Percentiles rank a stretch among this genome's conserved stretches.
phyloP scores from a whole-genome alignment of 2,797 vertebrate species.

The Coendou prehensilis region DNA sequence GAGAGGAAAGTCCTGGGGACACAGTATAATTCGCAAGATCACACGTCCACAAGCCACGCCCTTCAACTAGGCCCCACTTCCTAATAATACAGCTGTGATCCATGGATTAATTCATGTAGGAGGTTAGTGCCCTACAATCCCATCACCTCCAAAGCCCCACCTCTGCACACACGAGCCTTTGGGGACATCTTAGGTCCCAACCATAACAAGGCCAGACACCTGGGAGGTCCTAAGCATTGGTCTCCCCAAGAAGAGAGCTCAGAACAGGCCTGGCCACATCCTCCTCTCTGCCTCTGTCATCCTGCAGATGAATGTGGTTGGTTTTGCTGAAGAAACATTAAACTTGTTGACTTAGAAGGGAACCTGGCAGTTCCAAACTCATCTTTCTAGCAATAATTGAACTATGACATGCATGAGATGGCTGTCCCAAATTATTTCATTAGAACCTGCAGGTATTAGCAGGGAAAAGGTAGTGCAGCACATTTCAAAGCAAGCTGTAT shows the following conservation, averaged over 20 bases:
- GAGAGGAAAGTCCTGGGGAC: background rate
- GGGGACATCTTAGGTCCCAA: background rate
- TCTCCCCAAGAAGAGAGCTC: background rate
- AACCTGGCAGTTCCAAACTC: background rate
- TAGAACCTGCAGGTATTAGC: conserved; percentile 14
- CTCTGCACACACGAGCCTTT: background rate
- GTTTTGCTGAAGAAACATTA: conserved; percentile 32
- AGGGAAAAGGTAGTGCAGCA: background rate
- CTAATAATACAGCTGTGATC: background rate
- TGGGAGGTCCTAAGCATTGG: background rate
- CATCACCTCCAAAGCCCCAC: background rate
- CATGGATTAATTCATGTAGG: background rate
- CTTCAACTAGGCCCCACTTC: background rate
- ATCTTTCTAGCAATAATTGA: conserved; percentile 14
- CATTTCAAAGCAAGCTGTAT: background rate
- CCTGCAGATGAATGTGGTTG: background rate
- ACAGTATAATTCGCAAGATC: background rate
- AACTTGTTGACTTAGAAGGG: background rate
- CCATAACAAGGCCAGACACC: background rate
- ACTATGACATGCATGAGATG: background rate
- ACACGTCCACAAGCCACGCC: background rate
- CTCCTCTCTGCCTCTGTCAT: background rate
- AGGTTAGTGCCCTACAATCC: background rate
- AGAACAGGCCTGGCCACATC: background rate
- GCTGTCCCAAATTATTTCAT: background rate